Conservation (phyloP, 2,888 invertebrate genomes). For the Lithophane ornitopus region DNA sequence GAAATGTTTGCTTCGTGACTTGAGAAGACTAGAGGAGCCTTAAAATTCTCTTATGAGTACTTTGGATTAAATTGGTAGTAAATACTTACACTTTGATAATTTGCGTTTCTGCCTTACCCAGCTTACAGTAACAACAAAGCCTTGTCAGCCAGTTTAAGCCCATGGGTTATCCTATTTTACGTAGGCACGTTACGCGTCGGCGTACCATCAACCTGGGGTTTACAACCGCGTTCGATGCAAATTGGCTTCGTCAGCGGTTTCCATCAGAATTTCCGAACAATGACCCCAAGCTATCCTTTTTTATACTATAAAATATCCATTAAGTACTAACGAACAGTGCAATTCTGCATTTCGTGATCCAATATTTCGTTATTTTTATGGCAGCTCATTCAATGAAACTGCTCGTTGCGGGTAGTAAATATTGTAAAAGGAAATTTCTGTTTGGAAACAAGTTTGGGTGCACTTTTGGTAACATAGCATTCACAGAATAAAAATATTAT, state of each 20-base stretch:
- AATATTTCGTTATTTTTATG: conserved; percentile 42
- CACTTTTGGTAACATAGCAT: background rate
- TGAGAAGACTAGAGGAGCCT: background rate
- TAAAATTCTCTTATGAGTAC: background rate
- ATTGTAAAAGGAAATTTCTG: background rate
- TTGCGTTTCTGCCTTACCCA: background rate
- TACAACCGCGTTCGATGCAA: conserved; percentile 53
- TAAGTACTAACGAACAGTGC: conserved; percentile 42
- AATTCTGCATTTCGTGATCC: conserved; percentile 34
- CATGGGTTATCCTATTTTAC: conserved; percentile 53
- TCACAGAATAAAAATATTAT: background rate
- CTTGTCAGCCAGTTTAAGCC: conserved; percentile 30
- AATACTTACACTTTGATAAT: background rate
- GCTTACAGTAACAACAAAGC: conserved; percentile 22
- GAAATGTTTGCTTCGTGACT: conserved; percentile 13
- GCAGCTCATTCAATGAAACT: conserved; percentile 36
- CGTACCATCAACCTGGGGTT: conserved; percentile 50
- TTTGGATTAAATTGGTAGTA: background rate
- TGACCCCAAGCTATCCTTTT: conserved; percentile 35
- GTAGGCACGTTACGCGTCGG: conserved; percentile 40
- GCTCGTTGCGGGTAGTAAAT: conserved; percentile 15
- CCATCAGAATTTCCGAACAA: conserved; percentile 44
- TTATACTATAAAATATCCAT: conserved; percentile 34
- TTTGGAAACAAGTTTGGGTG: conserved; percentile 1
- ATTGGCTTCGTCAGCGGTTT: conserved; percentile 55